Evolutionary conservation across 2,113 vertebrate species (phyloP).

Genomic region (Sterrhoptilus dennistouni): DNA sequence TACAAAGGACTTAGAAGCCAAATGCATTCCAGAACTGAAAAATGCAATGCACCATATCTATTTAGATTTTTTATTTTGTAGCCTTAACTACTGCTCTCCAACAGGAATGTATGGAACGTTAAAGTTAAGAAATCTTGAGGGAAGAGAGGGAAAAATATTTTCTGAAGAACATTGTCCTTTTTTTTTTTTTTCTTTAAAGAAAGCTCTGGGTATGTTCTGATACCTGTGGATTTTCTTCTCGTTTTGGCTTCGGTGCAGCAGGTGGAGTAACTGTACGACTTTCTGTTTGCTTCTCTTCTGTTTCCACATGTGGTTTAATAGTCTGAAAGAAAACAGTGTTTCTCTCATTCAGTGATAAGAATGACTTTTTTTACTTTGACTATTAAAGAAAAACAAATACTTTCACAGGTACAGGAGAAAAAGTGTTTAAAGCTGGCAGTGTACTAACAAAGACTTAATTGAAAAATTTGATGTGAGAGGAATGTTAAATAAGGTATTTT

Average conservation of each 20-base stretch:
- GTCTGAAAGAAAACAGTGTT: slow-evolving; percentile 72
- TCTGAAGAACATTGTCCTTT: neutral
- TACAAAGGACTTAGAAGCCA: neutral
- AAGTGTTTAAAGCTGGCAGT: neutral
- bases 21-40: neutral
- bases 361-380: neutral
- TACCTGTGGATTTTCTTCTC: slow-evolving; percentile 96
- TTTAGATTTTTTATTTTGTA: neutral
- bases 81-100: neutral
- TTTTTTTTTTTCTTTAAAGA: neutral
- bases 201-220: neutral
- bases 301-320: slow-evolving; percentile 86
- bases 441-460: neutral
- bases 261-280: slow-evolving; percentile 81
- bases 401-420: neutral
- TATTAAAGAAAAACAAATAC: slow-evolving; percentile 23
- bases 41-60: neutral
- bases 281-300: slow-evolving; percentile 83
- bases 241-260: slow-evolving; percentile 88
- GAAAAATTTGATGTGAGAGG: neutral
- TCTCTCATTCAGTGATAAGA: neutral
- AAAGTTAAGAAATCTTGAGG: neutral
- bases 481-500: neutral
- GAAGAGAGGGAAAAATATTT: neutral
- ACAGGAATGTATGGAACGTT: neutral